phyloP scores from a whole-genome alignment of 2,888 invertebrate species.

The Drosophila setosimentum region DNA sequence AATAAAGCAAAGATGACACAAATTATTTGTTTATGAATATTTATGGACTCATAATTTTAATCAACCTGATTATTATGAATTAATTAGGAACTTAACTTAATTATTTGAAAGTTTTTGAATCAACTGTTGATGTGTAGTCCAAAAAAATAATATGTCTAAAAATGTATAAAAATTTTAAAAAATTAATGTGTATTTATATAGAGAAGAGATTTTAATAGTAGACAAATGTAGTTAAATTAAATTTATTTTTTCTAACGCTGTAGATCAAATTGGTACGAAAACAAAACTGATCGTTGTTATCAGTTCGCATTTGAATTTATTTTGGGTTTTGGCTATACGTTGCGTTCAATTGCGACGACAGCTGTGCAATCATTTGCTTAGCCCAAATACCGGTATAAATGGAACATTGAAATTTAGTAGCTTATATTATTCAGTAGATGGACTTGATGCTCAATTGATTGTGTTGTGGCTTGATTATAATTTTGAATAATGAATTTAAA shows the following conservation, averaged over 20 bases:
- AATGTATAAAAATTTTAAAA: not conserved
- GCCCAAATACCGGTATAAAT: not conserved
- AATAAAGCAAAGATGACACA: not conserved
- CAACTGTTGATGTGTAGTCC: not conserved
- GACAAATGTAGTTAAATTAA: not conserved
- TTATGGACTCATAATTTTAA: not conserved
- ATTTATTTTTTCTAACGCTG: not conserved
- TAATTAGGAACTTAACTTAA: not conserved
- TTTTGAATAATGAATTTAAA: constrained; percentile 83
- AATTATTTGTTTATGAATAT: not conserved
- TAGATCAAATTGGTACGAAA: not conserved
- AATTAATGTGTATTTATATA: not conserved
- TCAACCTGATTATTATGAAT: not conserved
- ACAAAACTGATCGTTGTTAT: not conserved
- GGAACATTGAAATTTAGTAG: not conserved
- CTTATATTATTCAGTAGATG: not conserved
- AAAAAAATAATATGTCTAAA: not conserved
- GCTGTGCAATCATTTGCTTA: constrained; percentile 19
- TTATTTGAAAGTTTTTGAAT: not conserved
- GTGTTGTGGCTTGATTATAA: not conserved
- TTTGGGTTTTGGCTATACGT: not conserved
- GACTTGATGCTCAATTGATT: not conserved
- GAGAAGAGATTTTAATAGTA: not conserved
- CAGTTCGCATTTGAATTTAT: not conserved
- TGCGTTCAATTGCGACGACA: not conserved